Conservation (phyloP, 2,797 vertebrate genomes). For the Ficedula albicollis region DNA sequence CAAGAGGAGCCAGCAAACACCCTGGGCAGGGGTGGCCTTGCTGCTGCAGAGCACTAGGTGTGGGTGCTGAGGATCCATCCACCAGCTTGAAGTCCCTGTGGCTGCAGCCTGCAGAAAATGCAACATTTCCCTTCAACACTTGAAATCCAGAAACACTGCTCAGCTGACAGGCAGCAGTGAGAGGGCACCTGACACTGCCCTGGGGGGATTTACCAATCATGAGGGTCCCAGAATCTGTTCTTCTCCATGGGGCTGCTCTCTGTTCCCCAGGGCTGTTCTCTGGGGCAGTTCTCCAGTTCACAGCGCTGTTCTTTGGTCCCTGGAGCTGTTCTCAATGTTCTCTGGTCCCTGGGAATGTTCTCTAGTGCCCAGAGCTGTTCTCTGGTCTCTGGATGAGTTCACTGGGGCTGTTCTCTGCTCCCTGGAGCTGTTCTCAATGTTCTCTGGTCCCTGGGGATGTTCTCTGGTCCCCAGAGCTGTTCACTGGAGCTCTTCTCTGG, state of each 20-base stretch:
- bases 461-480: too few species aligned
- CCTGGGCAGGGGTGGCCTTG: accelerated
- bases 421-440: neutral
- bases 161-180: neutral
- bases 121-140: neutral
- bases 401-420: accelerated
- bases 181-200: neutral
- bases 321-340: neutral
- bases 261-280: neutral
- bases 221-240: neutral
- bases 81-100: neutral
- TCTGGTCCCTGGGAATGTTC: too few species aligned
- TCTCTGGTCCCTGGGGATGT: neutral
- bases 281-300: neutral
- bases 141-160: neutral
- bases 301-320: neutral
- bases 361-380: too few species aligned
- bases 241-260: neutral
- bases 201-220: accelerated
- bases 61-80: neutral
- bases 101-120: neutral
- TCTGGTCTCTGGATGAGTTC: too few species aligned
- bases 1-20: neutral
- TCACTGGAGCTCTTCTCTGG: too few species aligned
- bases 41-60: neutral